Conservation (phyloP, 2,797 vertebrate species). For the Phoeniculus purpureus region DNA sequence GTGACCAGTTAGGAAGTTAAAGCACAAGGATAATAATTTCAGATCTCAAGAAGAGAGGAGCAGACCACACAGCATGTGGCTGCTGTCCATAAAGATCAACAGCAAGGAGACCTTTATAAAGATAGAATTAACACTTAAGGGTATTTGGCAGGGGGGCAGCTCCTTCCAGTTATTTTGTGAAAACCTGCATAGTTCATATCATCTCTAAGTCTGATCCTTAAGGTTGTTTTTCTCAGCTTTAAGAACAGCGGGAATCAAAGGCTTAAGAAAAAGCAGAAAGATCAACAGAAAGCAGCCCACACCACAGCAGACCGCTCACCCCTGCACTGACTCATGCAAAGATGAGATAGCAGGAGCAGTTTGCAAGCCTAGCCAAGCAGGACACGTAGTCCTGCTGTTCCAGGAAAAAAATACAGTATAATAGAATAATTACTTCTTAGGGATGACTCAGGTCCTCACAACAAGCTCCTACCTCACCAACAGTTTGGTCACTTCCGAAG, state of each 20-base stretch:
- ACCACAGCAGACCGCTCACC: neutral
- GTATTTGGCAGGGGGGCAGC: neutral
- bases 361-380: neutral
- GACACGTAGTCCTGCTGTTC: neutral
- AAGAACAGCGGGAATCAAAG: neutral
- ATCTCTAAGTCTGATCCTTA: neutral
- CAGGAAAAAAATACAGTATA: neutral
- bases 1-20: constrained; percentile 18
- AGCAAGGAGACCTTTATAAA: neutral
- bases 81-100: neutral
- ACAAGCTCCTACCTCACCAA: neutral
- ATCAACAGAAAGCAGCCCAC: neutral
- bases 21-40: constrained; percentile 8
- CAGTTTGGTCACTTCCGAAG: neutral
- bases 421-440: neutral
- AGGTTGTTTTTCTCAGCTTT: neutral
- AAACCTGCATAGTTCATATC: neutral
- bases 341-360: neutral
- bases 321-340: neutral
- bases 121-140: neutral
- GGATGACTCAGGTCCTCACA: neutral
- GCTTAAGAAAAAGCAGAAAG: neutral
- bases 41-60: neutral
- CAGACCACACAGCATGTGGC: neutral
- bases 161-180: neutral